Conservation (phyloP, 1,140 invertebrate species). For the Caenorhabditis inopinata region DNA sequence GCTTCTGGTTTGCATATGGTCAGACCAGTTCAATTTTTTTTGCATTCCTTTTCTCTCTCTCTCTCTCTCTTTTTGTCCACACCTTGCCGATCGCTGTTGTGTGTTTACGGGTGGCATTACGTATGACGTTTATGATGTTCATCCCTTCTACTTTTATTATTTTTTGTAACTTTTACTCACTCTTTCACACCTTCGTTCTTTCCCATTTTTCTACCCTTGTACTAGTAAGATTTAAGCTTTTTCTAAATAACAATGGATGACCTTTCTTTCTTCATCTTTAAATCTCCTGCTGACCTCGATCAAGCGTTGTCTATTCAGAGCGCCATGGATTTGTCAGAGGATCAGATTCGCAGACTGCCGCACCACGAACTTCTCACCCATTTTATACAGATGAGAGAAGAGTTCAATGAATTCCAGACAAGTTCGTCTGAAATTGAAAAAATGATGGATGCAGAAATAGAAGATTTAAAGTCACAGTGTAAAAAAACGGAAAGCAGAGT, state of each 20-base stretch:
- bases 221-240: too few relatives aligned
- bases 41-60: not conserved
- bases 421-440: conserved; percentile 15
- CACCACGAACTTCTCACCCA: not conserved
- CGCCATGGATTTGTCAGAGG: not conserved
- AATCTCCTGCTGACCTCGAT: too few relatives aligned
- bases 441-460: not conserved
- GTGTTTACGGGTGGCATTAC: not conserved
- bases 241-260: too few relatives aligned
- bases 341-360: not conserved
- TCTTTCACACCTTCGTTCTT: too few relatives aligned
- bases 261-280: too few relatives aligned
- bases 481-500: not conserved
- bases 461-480: not conserved
- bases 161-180: too few relatives aligned
- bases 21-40: not conserved
- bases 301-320: not conserved
- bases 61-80: not conserved
- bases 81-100: not conserved
- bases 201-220: too few relatives aligned
- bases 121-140: not conserved
- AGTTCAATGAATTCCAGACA: not conserved
- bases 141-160: not conserved
- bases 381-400: not conserved
- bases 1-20: not conserved